phyloP scores from a whole-genome alignment of 2,888 invertebrate species.

The Cybosia mesomella region DNA sequence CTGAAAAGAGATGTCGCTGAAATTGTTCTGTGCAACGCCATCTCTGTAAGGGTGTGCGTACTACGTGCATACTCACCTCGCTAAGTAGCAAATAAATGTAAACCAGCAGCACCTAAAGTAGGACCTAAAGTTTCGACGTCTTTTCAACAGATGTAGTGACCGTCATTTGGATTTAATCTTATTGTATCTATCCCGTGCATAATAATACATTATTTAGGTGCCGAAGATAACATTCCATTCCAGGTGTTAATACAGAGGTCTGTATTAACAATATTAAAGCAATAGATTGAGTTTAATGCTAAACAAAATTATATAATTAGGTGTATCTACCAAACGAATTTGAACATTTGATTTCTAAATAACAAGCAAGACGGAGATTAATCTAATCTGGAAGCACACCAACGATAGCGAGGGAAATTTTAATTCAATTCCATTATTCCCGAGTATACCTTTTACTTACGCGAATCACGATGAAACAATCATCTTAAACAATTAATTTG shows the following conservation, averaged over 20 bases:
- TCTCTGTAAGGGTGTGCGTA: constrained; percentile 26
- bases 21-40: constrained; percentile 26
- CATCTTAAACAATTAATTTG: constrained; percentile 32
- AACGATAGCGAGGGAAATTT: constrained; percentile 28
- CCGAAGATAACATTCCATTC: background rate
- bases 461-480: constrained; percentile 38
- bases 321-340: background rate
- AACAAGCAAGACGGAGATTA: constrained; percentile 33
- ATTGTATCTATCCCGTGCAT: background rate
- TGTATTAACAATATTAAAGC: background rate
- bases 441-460: constrained; percentile 42
- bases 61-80: background rate
- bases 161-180: constrained; percentile 13
- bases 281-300: background rate
- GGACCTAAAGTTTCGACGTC: background rate
- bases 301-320: background rate
- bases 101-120: too few species aligned
- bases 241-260: background rate
- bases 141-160: constrained; percentile 1
- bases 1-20: background rate
- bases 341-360: constrained; percentile 24
- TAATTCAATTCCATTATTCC: constrained; percentile 42
- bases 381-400: constrained; percentile 34
- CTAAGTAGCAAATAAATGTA: background rate
- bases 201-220: background rate